Conservation (phyloP, 2,888 invertebrate species). For the Rotaria socialis region DNA sequence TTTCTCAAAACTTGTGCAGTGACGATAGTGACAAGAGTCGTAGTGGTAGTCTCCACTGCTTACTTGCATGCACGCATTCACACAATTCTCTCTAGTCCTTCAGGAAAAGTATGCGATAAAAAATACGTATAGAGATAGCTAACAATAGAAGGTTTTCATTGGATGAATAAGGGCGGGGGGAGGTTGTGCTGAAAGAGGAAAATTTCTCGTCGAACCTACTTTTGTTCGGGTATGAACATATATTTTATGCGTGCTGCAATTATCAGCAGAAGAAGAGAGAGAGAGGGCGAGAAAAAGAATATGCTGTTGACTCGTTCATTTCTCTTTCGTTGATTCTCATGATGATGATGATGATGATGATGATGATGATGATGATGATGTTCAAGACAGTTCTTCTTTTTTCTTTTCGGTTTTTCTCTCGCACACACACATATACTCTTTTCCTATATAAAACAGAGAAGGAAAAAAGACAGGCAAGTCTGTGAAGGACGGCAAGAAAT, state of each 20-base stretch:
- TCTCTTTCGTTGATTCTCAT: slow-evolving; percentile 9
- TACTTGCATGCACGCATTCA: neutral
- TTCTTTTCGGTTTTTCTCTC: neutral
- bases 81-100: neutral
- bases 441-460: neutral
- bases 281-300: neutral
- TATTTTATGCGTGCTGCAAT: neutral
- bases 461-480: neutral
- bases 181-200: neutral
- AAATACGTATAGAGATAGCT: neutral
- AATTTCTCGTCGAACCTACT: slow-evolving; percentile 11
- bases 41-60: neutral
- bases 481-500: slow-evolving; percentile 10
- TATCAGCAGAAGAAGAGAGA: neutral
- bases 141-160: neutral
- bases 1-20: neutral
- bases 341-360: neutral
- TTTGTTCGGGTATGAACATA: neutral
- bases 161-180: neutral
- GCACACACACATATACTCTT: neutral
- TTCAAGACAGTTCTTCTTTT: slow-evolving; percentile 27
- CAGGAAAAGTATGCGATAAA: neutral
- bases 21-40: neutral
- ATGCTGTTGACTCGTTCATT: neutral
- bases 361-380: neutral